A percentile compares a stretch with the other conserved stretches of the same genome.
phyloP scores from a whole-genome alignment of 2,113 vertebrate species.

The Periophthalmus modestus region DNA sequence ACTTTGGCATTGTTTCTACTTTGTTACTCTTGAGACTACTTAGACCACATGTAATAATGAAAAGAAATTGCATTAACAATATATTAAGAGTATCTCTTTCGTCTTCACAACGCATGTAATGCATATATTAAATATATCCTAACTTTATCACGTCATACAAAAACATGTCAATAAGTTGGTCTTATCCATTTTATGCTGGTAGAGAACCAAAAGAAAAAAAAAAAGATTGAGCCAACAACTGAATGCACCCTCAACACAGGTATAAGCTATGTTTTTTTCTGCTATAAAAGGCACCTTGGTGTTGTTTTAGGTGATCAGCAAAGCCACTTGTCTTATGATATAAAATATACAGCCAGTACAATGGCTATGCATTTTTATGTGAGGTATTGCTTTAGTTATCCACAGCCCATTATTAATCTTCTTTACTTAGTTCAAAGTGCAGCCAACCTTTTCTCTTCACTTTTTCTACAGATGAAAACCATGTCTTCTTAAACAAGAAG shows the following conservation, averaged over 20 bases:
- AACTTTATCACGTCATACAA: slow-evolving; percentile 62
- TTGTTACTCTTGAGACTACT: slow-evolving; percentile 60
- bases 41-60: slow-evolving; percentile 69
- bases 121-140: slow-evolving; percentile 84
- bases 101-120: slow-evolving; percentile 75
- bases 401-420: slow-evolving; percentile 31
- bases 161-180: slow-evolving; percentile 61
- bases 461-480: slow-evolving; percentile 18
- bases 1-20: slow-evolving; percentile 65
- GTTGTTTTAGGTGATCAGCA: background rate
- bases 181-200: slow-evolving; percentile 50
- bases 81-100: slow-evolving; percentile 82
- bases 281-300: background rate
- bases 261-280: background rate
- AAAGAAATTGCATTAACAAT: slow-evolving; percentile 74
- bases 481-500: slow-evolving; percentile 14
- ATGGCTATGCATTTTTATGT: slow-evolving; percentile 40
- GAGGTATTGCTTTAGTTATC: slow-evolving; percentile 56
- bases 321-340: background rate
- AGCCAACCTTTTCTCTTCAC: slow-evolving; percentile 22
- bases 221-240: slow-evolving; percentile 27
- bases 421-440: slow-evolving; percentile 51
- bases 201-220: slow-evolving; percentile 10
- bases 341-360: background rate
- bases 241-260: background rate